phyloP scores from a whole-genome alignment of 2,113 vertebrate genomes.

The Dissostichus mawsoni region DNA sequence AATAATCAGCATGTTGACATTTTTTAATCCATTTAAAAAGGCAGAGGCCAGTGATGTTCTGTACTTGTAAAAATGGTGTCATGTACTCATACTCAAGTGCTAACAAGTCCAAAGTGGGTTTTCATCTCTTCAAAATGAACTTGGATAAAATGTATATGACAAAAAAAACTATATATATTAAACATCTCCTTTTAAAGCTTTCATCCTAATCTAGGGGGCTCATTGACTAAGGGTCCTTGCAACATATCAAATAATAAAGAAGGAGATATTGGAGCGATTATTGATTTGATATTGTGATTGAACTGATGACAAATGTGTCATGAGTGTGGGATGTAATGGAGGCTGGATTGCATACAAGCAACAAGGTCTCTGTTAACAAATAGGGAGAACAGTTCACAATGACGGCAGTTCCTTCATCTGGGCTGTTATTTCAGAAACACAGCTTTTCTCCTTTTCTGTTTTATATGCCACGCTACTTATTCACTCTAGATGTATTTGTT shows the following conservation, averaged over 20 bases:
- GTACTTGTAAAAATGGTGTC: slow-evolving; percentile 77
- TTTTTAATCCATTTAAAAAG: slow-evolving; percentile 56
- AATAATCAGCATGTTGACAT: slow-evolving; percentile 74
- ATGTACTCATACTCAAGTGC: slow-evolving; percentile 75
- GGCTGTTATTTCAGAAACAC: slow-evolving; percentile 56
- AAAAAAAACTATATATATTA: slow-evolving; percentile 51
- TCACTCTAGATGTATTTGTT: slow-evolving; percentile 71
- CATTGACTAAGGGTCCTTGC: slow-evolving; percentile 14
- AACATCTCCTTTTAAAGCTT: slow-evolving; percentile 55
- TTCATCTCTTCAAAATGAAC: slow-evolving; percentile 68
- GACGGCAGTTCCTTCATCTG: slow-evolving; percentile 43
- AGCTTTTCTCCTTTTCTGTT: slow-evolving; percentile 50
- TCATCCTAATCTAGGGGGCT: slow-evolving; percentile 40
- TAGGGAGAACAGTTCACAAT: slow-evolving; percentile 29
- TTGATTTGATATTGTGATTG: slow-evolving; percentile 1
- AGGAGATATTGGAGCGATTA: slow-evolving; percentile 2
- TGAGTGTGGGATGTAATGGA: slow-evolving; percentile 31
- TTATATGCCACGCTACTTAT: slow-evolving; percentile 40
- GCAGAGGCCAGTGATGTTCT: slow-evolving; percentile 73
- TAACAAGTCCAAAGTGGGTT: slow-evolving; percentile 68
- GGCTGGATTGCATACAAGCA: slow-evolving; percentile 26
- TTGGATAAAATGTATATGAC: slow-evolving; percentile 62
- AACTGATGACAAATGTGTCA: slow-evolving; percentile 10
- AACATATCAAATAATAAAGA: slow-evolving; percentile 35
- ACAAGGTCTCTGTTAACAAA: slow-evolving; percentile 31